Evolutionary conservation across 2,113 vertebrate genomes (phyloP).

Genomic region (Pseudopodoces humilis): DNA sequence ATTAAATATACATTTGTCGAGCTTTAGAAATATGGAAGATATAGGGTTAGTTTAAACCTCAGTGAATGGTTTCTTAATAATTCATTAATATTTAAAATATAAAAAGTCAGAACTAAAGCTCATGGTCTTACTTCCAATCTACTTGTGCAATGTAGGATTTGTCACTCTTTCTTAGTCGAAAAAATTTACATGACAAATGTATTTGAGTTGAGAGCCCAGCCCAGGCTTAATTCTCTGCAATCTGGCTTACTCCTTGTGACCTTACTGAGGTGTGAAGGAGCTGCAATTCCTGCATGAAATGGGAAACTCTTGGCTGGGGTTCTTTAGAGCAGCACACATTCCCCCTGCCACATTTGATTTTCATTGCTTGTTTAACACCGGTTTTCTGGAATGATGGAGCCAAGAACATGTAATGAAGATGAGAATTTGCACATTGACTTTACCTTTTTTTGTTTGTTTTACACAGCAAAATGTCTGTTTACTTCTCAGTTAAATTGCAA

Average conservation of each 20-base stretch:
- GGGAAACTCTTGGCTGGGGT: not conserved
- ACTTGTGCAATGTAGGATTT: not conserved
- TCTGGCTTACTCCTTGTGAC: not conserved
- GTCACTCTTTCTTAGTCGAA: not conserved
- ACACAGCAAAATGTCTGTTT: not conserved
- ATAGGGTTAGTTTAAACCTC: constrained; percentile 29
- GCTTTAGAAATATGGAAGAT: constrained; percentile 7
- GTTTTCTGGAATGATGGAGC: not conserved
- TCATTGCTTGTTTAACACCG: not conserved
- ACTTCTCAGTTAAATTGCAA: not conserved
- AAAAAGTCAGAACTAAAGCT: constrained; percentile 1
- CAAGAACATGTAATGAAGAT: not conserved
- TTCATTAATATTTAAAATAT: constrained; percentile 49
- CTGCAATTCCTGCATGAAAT: not conserved
- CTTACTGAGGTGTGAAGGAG: not conserved
- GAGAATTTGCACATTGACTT: not conserved
- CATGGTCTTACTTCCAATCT: not conserved
- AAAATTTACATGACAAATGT: not conserved
- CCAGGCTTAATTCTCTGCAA: not conserved
- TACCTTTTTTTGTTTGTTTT: not conserved
- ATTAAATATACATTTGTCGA: constrained; percentile 48
- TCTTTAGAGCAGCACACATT: not conserved
- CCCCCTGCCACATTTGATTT: not conserved
- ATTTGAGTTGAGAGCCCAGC: not conserved
- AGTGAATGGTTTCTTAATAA: constrained; percentile 43